phyloP scores from a whole-genome alignment of 37 sponge, comb jelly and placozoan species.

The Dysidea cf. avara region DNA sequence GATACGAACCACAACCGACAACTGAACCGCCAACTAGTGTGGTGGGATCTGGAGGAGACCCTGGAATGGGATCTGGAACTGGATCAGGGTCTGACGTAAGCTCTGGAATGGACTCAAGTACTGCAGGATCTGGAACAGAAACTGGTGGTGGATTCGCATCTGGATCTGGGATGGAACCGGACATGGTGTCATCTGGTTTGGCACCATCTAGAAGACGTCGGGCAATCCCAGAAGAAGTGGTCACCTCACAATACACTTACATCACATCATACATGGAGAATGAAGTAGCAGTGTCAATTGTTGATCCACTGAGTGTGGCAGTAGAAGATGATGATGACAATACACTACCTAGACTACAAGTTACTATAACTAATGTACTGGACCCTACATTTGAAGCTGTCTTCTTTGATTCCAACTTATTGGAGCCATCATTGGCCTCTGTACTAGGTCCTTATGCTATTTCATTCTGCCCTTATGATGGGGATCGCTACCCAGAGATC shows the following conservation, averaged over 20 bases:
- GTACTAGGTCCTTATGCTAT: constrained; percentile 25
- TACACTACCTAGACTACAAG: constrained; percentile 23
- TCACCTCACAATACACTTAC: too few species aligned
- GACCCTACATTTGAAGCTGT: constrained; percentile 66
- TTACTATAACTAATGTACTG: constrained; percentile 30
- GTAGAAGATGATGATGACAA: constrained; percentile 82
- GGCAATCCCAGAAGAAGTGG: too few species aligned
- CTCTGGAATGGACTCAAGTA: neutral
- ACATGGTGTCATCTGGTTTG: too few species aligned
- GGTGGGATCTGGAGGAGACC: neutral
- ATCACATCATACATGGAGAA: constrained; percentile 47
- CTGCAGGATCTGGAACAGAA: too few species aligned
- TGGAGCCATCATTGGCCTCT: neutral
- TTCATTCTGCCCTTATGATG: constrained; percentile 25
- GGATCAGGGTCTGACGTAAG: constrained; percentile 35
- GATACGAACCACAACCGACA: neutral
- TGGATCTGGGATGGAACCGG: constrained; percentile 9
- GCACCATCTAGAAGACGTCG: too few species aligned
- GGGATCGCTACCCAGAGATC: constrained; percentile 8
- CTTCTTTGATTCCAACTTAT: constrained; percentile 50
- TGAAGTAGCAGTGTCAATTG: constrained; percentile 43
- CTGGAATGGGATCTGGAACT: constrained; percentile 27
- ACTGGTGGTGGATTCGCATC: too few species aligned
- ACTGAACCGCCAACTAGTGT: neutral
- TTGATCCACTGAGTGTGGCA: constrained; percentile 22